Conservation (phyloP, 1,140 invertebrate genomes). For the Drosophila funebris region DNA sequence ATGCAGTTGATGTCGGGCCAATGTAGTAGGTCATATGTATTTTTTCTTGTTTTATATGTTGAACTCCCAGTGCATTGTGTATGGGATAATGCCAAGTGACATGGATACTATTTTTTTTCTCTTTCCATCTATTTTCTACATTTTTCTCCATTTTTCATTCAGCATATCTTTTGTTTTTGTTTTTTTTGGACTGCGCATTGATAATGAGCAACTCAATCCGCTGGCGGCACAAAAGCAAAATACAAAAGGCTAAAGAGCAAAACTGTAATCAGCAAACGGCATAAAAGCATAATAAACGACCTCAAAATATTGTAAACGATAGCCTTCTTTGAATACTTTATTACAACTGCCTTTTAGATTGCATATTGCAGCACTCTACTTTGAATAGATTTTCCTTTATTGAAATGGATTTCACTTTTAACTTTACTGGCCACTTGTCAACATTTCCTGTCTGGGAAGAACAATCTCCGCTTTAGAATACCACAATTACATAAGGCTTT, state of each 20-base stretch:
- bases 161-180: not conserved
- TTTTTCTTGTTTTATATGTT: not conserved
- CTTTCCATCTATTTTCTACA: not conserved
- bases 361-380: too few relatives aligned
- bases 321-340: not conserved
- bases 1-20: conserved; percentile 46
- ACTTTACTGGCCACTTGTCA: not conserved
- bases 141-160: not conserved
- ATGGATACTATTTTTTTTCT: conserved; percentile 22
- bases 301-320: conserved; percentile 1
- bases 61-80: not conserved
- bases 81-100: conserved; percentile 47
- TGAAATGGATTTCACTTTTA: too few relatives aligned
- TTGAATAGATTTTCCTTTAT: too few relatives aligned
- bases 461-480: conserved; percentile 1
- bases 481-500: conserved; percentile 20
- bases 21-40: conserved; percentile 46
- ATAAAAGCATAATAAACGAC: conserved; percentile 26
- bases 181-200: conserved; percentile 36
- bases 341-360: too few relatives aligned
- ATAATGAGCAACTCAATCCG: conserved; percentile 37
- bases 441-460: not conserved
- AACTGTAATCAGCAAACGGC: conserved; percentile 28
- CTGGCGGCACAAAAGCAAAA: conserved; percentile 7
- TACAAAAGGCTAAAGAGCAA: conserved; percentile 17